Percentiles rank a stretch among this genome's conserved stretches.
phyloP scores from a whole-genome alignment of 1,140 invertebrate species.

The Drosophila sucinea region DNA sequence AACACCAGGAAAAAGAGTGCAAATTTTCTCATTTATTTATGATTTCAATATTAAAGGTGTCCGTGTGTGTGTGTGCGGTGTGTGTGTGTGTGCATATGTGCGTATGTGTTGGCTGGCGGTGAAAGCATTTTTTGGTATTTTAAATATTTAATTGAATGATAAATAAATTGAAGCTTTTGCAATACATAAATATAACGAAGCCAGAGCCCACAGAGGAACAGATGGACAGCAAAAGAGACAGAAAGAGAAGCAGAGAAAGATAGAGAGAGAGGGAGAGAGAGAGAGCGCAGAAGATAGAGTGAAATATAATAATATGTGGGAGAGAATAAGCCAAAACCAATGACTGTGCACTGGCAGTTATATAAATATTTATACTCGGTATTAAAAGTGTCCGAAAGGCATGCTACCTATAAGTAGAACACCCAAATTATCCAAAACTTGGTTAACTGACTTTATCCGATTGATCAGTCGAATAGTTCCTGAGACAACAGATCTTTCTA shows the following conservation, averaged over 20 bases:
- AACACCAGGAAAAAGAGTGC: constrained; percentile 31
- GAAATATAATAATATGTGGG: constrained; percentile 14
- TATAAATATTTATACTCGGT: constrained; percentile 64
- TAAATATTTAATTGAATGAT: constrained; percentile 82
- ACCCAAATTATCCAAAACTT: too few relatives aligned
- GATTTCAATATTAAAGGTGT: constrained; percentile 81
- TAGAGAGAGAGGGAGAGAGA: constrained; percentile 15
- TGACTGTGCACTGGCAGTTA: constrained; percentile 56
- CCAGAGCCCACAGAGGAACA: constrained; percentile 22
- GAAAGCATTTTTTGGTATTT: constrained; percentile 81
- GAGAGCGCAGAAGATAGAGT: constrained; percentile 7
- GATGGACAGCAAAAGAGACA: constrained; percentile 16
- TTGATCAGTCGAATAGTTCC: too few relatives aligned
- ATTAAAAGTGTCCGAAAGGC: not conserved
- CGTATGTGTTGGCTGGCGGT: constrained; percentile 45
- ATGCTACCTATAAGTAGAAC: too few relatives aligned
- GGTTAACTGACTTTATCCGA: too few relatives aligned
- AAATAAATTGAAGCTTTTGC: constrained; percentile 70
- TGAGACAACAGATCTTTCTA: too few relatives aligned
- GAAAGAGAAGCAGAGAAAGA: constrained; percentile 7
- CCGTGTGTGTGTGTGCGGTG: constrained; percentile 21
- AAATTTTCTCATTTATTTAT: constrained; percentile 81
- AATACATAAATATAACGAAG: constrained; percentile 38
- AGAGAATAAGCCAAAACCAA: constrained; percentile 47
- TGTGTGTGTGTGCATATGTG: constrained; percentile 14